Base-by-base conservation (phyloP, 2,888 invertebrate genomes). In the Cerastis leucographa region DNA sequence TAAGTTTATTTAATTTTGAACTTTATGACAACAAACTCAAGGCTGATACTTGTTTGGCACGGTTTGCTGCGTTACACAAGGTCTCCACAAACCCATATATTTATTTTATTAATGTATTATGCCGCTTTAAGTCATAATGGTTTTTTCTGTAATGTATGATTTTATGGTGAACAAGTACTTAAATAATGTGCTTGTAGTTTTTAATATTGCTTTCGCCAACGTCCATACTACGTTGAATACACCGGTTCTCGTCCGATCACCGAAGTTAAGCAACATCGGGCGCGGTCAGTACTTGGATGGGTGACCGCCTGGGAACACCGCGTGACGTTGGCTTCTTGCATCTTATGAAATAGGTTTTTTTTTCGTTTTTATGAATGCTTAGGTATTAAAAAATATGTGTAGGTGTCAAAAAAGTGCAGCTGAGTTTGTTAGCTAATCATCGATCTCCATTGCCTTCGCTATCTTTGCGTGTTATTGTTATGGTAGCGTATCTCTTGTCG, bases 231-330 rank as follows among this genome's bases (percentile, higher is more conserved):
- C 90, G 93, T 93, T 94, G 93, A 94, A 93, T 85, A 93, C 93
- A 94, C 94, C 93, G 94, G 94, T 81, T 87, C 85, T 86, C 82
- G 74, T 85, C 80, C 74, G 78, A 84, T 86, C 80, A 78, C 85
- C 85, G 82, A 84, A 85, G 80, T 82, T 82, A 84, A 94, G 93
- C 93, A 93, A 91, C 94, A 90, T 94, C 92, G 93, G 93, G 93
- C 93, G 93, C 89, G 91, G 91, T 94, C 92, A 94, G 93, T 93
- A 94, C 93, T 93, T 94, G 92, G 93, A 93, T 93, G 94, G 93
- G 93, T 94, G 93, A 94, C 93, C 92, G 92, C 93, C 90, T 92
- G 92, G 92, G 92, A 93, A 93, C 91, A 93, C 92, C 91, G 86
- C 91, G 92, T 93, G 90, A 88, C 86, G 90, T 92, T 92, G 91